Evolutionary conservation across 2,797 vertebrate genomes (phyloP).

Genomic region (Sorex maritimensis): DNA sequence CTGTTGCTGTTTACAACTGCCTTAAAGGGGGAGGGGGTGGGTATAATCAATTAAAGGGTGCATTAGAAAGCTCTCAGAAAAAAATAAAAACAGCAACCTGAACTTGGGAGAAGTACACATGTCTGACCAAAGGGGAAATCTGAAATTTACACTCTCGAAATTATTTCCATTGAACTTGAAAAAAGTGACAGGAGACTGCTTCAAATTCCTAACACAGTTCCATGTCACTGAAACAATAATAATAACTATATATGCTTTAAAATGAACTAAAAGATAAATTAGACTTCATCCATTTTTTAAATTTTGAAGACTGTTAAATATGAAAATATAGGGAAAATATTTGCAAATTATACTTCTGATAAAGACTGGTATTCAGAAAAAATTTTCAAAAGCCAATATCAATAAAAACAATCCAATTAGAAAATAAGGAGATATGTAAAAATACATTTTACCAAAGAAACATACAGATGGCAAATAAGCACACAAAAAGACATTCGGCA

Average conservation of each 20-base stretch:
- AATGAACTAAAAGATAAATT: constrained; percentile 24
- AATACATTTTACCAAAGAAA: constrained; percentile 24
- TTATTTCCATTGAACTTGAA: constrained; percentile 29
- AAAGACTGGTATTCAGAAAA: constrained; percentile 42
- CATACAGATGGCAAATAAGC: neutral
- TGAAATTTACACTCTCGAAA: constrained; percentile 27
- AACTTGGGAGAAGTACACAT: constrained; percentile 41
- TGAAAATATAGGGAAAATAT: constrained; percentile 29
- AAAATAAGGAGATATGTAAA: constrained; percentile 19
- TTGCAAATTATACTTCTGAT: constrained; percentile 7
- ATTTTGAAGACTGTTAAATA: neutral
- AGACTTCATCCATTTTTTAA: neutral
- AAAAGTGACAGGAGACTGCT: constrained; percentile 6
- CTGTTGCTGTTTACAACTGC: constrained; percentile 83
- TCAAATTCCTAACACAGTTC: constrained; percentile 23
- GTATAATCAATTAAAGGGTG: constrained; percentile 60
- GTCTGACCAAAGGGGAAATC: constrained; percentile 9
- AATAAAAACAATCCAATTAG: neutral
- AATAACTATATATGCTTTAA: neutral
- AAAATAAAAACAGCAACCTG: neutral
- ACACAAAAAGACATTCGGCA: neutral
- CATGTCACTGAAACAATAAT: constrained; percentile 52
- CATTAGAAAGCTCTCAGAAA: constrained; percentile 9
- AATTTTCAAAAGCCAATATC: constrained; percentile 56
- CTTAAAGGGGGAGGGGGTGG: constrained; percentile 55